Evolutionary conservation across 2,797 vertebrate species (phyloP), one percentile per base, ranked within the genome.

Genomic region (Nyctalus aviator): DNA sequence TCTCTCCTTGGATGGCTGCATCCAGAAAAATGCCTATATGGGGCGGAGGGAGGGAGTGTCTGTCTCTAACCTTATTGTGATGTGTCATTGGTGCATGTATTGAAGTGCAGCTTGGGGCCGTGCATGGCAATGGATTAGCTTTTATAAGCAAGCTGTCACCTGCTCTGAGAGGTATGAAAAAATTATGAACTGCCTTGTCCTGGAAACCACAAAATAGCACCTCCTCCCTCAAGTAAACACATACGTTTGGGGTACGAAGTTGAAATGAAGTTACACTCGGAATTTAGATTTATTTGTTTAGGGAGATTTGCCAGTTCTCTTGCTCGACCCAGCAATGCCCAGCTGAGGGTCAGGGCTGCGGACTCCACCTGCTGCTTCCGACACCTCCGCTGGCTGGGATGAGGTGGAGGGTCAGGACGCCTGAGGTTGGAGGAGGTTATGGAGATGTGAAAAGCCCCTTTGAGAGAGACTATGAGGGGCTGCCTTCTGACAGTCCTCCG

Each of bases 81-180:
- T 94, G 86, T 59, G 97, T 50, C 95, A 41, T 86, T 95, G 93
- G 97, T 93, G 97, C 97, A 46, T 96, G 97, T 73, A 88, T 94
- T 95, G 88, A 92, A 96, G 84, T 94, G 82, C 69, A 57, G 95
- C 90, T 96, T 41, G 82, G 94, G 95, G 96, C 90, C 92, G 1
- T 55, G 90, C 17, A 55, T 48, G 95, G 96, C 97, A 95, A 97
- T 92, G 96, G 95, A 97, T 97, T 88, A 35, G 93, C 15, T 95
- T 96, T 96, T 75, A 93, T 95, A 66, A 95, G 79, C 84, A 96
- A 98, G 97, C 97, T 98, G 98, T 98, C 98, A 98, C 97, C 98
- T 98, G 98, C 97, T 98, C 96, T 2, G 59, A 96, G 97, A 98
- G 97, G 97, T 98, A 98, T 98, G 98, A 98, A 98, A 96, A 98